Evolutionary conservation across 2,888 invertebrate species (phyloP).

Genomic region (Trachelus iudaicus): DNA sequence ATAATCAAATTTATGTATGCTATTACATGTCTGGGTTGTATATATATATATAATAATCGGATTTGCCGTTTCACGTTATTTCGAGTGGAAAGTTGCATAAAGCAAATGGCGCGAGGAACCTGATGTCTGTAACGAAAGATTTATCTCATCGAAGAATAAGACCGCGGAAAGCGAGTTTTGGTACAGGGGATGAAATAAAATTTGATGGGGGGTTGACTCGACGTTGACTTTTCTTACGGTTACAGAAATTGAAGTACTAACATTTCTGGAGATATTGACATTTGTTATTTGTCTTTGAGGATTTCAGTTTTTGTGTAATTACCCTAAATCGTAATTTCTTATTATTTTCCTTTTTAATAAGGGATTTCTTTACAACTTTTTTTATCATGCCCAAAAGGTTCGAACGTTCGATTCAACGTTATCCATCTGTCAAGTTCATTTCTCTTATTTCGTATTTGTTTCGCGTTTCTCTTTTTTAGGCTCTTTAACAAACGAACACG

Average conservation of each 20-base stretch:
- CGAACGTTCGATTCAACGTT: neutral
- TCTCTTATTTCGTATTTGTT: neutral
- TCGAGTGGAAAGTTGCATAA: neutral
- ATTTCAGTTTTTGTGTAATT: neutral
- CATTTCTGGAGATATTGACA: neutral
- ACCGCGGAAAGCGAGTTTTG: neutral
- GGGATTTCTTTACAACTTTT: neutral
- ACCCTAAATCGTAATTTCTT: neutral
- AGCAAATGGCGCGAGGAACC: neutral
- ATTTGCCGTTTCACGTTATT: neutral
- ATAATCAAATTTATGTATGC: neutral
- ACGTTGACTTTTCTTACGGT: neutral
- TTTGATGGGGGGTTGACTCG: neutral
- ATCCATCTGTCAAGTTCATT: neutral
- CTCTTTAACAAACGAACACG: neutral
- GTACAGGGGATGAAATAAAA: neutral
- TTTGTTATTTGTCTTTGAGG: neutral
- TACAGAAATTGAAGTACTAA: neutral
- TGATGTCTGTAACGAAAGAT: neutral
- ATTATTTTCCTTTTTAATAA: neutral
- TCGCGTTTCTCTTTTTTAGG: no score
- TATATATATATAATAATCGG: neutral
- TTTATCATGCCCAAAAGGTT: neutral
- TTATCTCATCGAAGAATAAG: neutral
- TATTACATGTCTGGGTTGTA: neutral